A percentile compares a stretch with the other conserved stretches of the same genome.
Evolutionary conservation across 2,888 invertebrate genomes (phyloP).

Genomic region (Limnephilus auricula): DNA sequence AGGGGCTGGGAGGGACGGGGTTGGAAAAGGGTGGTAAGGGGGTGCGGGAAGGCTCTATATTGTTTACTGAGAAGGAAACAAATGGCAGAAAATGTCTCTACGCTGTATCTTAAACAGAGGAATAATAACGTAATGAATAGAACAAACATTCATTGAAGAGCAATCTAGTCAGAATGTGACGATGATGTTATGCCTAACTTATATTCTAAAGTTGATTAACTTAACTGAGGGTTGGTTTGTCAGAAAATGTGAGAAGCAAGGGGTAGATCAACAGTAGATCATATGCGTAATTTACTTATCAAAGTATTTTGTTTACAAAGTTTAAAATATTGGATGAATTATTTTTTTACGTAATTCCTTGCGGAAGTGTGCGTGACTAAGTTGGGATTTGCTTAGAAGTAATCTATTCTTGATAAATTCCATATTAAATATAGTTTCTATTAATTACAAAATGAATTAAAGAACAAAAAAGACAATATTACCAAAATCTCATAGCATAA

Average conservation of each 20-base stretch:
- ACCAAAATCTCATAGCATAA: no score
- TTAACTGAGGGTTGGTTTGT: background rate
- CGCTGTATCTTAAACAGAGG: background rate
- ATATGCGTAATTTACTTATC: background rate
- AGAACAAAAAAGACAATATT: no score
- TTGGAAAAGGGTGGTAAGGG: background rate
- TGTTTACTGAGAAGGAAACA: conserved; percentile 29
- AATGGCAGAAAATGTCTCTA: background rate
- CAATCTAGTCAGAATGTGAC: background rate
- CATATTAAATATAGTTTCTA: no score
- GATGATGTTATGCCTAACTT: background rate
- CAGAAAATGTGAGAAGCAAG: background rate
- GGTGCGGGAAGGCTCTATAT: conserved; percentile 7
- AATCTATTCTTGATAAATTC: no score
- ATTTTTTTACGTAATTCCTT: no score
- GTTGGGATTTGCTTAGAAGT: no score
- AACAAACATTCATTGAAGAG: conserved; percentile 8
- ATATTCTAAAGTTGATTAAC: background rate
- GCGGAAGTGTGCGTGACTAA: no score
- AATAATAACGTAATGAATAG: background rate
- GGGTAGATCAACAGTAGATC: no score
- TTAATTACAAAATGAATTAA: no score
- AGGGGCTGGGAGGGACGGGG: background rate
- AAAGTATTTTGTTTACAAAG: background rate
- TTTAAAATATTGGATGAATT: background rate